A percentile compares a stretch with the other conserved stretches of the same genome.
These are phyloP conservation scores for Xerus inauris DNA, from an alignment of 2,113 vertebrate genomes.

Conservation along the genomic window DNA sequence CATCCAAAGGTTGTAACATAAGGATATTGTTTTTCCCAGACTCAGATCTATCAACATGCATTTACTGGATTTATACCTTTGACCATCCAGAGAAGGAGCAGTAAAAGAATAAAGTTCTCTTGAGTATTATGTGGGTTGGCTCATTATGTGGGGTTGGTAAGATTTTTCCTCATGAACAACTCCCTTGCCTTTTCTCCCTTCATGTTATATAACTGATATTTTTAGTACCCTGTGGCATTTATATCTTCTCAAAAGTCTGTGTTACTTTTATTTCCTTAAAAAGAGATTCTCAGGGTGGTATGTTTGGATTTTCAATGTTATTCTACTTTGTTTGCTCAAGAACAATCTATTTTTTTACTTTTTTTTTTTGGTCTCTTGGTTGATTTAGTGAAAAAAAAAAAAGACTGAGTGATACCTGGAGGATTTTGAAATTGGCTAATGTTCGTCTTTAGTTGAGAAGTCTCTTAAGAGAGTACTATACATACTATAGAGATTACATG, in stretches of 20 bases:
- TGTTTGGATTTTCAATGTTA: constrained; percentile 55
- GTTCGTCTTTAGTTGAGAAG: constrained; percentile 32
- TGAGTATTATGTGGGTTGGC: constrained; percentile 43
- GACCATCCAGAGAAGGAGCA: constrained; percentile 36
- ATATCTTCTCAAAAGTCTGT: constrained; percentile 64
- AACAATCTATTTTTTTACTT: background rate
- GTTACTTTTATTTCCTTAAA: constrained; percentile 69
- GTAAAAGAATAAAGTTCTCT: constrained; percentile 54
- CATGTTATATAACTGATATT: constrained; percentile 62
- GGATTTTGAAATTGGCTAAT: constrained; percentile 41
- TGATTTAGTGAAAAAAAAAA: constrained; percentile 49
- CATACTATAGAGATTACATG: background rate
- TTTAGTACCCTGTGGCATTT: constrained; percentile 64
- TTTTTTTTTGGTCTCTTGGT: background rate
- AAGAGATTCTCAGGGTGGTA: constrained; percentile 6
- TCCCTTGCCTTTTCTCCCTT: constrained; percentile 43
- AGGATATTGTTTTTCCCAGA: constrained; percentile 58
- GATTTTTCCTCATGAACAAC: constrained; percentile 60
- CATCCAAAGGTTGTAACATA: constrained; percentile 31
- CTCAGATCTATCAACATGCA: constrained; percentile 59
- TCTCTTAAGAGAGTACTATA: background rate
- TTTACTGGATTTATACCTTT: constrained; percentile 68
- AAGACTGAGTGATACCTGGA: background rate
- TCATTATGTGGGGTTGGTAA: constrained; percentile 60
- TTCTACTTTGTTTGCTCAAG: constrained; percentile 27